Conservation (phyloP, 2,797 vertebrate genomes). For the Ctenochaetus hawaiiensis region DNA sequence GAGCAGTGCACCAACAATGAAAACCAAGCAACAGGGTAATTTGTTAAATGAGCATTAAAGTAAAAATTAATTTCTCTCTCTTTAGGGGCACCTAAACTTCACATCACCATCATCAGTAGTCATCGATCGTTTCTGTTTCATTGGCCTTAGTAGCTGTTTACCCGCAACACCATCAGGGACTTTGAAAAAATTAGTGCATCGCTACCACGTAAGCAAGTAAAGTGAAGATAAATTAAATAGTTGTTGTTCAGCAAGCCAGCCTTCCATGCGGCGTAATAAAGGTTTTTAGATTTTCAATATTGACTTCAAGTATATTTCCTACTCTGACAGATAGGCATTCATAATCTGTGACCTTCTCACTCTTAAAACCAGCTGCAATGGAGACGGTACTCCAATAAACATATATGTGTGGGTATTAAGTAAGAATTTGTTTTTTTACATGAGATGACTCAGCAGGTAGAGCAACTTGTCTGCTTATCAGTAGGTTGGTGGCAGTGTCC, state of each 20-base stretch:
- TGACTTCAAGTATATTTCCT: conserved; percentile 12
- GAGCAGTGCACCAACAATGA: not conserved
- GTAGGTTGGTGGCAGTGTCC: no score
- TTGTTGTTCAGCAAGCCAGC: not conserved
- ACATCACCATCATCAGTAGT: no score
- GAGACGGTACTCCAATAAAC: not conserved
- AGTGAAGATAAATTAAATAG: not conserved
- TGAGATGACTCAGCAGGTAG: no score
- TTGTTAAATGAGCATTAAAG: conserved; percentile 11
- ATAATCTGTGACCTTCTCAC: conserved; percentile 17
- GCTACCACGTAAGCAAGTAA: no score
- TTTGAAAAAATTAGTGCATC: no score
- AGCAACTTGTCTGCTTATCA: no score
- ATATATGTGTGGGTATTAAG: no score
- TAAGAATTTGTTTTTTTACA: no score
- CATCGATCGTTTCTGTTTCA: no score
- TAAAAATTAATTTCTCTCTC: not conserved
- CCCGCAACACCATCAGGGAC: no score
- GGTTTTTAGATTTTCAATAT: conserved; percentile 23
- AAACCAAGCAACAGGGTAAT: not conserved
- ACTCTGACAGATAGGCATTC: conserved; percentile 16
- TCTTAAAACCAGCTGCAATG: not conserved
- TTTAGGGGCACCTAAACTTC: no score
- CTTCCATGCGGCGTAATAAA: not conserved
- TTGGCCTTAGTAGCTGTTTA: no score